Conservation (phyloP, 2,888 invertebrate genomes). For the Chironomus tentans region DNA sequence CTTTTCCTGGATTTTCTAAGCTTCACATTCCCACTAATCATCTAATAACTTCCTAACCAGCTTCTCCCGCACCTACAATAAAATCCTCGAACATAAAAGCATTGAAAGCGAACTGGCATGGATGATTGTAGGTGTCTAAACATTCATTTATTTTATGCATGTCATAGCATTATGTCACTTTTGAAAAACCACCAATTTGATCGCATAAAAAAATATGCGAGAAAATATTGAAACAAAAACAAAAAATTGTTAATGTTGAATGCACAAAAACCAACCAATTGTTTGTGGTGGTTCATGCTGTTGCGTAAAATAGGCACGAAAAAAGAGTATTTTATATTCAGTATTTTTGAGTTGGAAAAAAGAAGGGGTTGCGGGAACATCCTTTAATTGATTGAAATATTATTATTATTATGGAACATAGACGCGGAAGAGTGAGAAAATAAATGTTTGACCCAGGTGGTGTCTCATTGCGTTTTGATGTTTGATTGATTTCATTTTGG, state of each 20-base stretch:
- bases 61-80: no score
- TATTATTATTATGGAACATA: neutral
- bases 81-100: no score
- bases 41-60: no score
- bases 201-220: conserved; percentile 13
- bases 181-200: conserved; percentile 22
- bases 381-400: conserved; percentile 24
- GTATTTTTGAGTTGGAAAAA: neutral
- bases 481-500: conserved; percentile 21
- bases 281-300: conserved; percentile 22
- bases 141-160: conserved; percentile 3
- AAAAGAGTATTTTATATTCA: neutral
- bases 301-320: conserved; percentile 9
- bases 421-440: neutral
- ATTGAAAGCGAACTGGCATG: no score
- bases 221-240: conserved; percentile 8
- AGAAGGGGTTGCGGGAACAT: conserved; percentile 10
- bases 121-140: neutral
- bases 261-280: conserved; percentile 6
- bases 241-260: neutral
- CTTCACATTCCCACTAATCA: no score
- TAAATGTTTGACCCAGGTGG: neutral
- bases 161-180: conserved; percentile 19
- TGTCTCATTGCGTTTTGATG: neutral
- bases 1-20: no score